Base-by-base conservation (phyloP, 2,888 invertebrate species). In the Eupelmus urozonus region DNA sequence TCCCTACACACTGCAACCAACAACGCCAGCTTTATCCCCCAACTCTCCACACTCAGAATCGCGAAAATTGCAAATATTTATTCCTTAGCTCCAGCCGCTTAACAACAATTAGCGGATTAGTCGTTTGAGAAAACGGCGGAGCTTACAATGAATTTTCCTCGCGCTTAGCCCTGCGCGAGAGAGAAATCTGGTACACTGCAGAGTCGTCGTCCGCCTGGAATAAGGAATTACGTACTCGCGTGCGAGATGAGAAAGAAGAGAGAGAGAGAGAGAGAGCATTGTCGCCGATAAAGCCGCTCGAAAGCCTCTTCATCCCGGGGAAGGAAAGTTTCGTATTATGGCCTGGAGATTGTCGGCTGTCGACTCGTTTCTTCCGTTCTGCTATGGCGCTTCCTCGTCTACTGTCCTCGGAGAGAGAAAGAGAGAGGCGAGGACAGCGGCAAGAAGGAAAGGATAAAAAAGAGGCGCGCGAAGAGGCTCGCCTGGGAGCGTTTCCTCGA, bases 261-360 rank as follows among this genome's bases (percentile, higher is more conserved):
- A 25, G 1, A 13, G 0, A 18, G 27, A 20, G 63, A 4, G 63
- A 63, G 51, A 57, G n/a, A n/a, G 40, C 34, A 76, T 76, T 76
- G 65, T 71, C 29, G 59, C 65, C 59, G 78, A 78, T 78, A 74
- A 74, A 75, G 75, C 62, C 40, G n/a, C n/a, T 69, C 51, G 73
- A 77, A 65, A 71, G 66, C 78, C 66, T 78, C 72, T 74, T 74
- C 74, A 73, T 78, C 62, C 40, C 62, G 20, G 23, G 27, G 18
- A 71, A 67, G 23, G 72, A 72, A 78, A 73, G 67, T 78, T 78
- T 69, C 72, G 59, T 57, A 77, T 72, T 72, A 77, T 71, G 57
- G 49, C 51, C 25, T 40, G 71, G 66, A 76, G 66, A 72, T 66
- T 59, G 49, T 45, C 42, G 75, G 23, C 27, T n/a, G n/a, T 40